Evolutionary conservation across 53 echinoderm and acorn worm species (phyloP).

Genomic region (Crossaster papposus): DNA sequence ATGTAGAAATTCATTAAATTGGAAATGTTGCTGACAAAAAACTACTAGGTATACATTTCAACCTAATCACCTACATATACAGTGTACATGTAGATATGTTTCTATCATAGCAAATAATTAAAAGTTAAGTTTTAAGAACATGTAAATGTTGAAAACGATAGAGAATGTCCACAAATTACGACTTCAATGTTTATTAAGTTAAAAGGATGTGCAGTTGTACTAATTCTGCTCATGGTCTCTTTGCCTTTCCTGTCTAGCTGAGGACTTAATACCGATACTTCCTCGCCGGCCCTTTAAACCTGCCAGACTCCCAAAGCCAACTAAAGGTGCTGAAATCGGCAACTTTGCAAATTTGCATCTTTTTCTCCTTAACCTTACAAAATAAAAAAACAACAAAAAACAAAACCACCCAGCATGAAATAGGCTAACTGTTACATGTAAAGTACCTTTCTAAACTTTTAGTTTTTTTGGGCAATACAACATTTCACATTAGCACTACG

Average conservation of each 20-base stretch:
- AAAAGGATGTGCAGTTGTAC: neutral
- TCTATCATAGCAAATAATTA: too few species aligned
- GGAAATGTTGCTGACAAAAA: too few species aligned
- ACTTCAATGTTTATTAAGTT: too few species aligned
- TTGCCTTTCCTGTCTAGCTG: conserved; percentile 22
- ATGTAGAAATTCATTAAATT: too few species aligned
- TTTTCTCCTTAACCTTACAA: neutral
- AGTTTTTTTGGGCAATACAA: neutral
- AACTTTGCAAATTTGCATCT: neutral
- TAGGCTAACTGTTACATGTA: neutral
- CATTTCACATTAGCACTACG: neutral
- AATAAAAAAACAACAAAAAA: neutral
- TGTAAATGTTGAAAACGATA: too few species aligned
- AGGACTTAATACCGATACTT: neutral
- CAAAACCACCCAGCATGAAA: neutral
- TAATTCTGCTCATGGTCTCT: neutral
- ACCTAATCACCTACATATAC: too few species aligned
- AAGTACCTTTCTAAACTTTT: neutral
- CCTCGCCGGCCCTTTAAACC: conserved; percentile 5
- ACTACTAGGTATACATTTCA: too few species aligned
- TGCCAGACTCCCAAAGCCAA: conserved; percentile 1
- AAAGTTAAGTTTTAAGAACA: too few species aligned
- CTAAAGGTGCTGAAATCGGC: conserved; percentile 24
- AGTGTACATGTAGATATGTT: too few species aligned
- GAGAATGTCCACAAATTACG: too few species aligned